Evolutionary conservation across 1,140 invertebrate genomes (phyloP), one percentile per base, ranked within the genome.

Genomic region (Megathymus violae): DNA sequence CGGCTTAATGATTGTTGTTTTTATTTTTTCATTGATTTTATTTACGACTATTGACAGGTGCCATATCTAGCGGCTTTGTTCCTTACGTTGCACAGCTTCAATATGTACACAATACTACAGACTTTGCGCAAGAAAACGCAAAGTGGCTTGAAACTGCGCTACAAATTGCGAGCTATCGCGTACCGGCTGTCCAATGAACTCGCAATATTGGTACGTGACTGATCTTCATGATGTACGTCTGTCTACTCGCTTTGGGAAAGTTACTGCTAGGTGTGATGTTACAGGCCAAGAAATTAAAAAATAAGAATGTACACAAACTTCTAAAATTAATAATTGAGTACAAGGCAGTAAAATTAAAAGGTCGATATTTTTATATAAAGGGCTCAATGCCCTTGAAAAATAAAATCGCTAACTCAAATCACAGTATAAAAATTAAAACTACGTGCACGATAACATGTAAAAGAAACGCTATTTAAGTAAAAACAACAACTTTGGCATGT

Each of bases 111-210:
- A 5, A 81, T 91, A 69, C 83, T 94, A 27, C 93, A 95, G 91
- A 96, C 98, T 4, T 95, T 98, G 74, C 95, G 96, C 52, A 95
- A 97, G 86, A 99, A 99, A 93, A 92, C 97, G 38, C 94, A 94
- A 51, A 94, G 96, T 62, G 92, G 93, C 27, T 89, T 95, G 72
- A 90, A 90, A 69, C 77, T 91, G 22, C 79, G 86, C 31, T 92
- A 92, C 81, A 85, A 84, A 73, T 85, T 92, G 62, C 82, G 82
- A 38, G 91, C 91, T 11, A 89, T 91, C 47, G 90, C 88, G 43
- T 88, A 89, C 59, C 79, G 87, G 36, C 85, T 92, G 64, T 90
- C 88, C 58, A 88, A 88, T 70, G 88, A 90, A 63, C 64, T 90
- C 64, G 76, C 83, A 36, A 69, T 84, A 43, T 81, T 91, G 88